Evolutionary conservation across 1,140 invertebrate genomes (phyloP).

Genomic region (Linepithema humile): DNA sequence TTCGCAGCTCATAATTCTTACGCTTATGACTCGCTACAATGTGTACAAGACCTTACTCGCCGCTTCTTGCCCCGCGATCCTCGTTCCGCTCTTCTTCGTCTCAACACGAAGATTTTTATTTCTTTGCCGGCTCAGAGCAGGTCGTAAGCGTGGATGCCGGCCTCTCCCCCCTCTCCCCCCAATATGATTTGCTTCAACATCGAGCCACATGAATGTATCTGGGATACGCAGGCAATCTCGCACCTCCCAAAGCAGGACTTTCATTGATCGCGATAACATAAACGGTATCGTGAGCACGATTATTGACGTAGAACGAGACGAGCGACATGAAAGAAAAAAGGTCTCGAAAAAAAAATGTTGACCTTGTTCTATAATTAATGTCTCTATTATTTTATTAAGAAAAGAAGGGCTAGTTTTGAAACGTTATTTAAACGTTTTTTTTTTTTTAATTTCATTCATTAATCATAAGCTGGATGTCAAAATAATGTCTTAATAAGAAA

Average conservation of each 20-base stretch:
- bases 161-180: no score
- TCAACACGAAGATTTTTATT: slow-evolving; percentile 3
- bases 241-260: background rate
- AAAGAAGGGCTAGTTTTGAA: no score
- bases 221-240: slow-evolving; percentile 15
- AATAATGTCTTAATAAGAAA: no score
- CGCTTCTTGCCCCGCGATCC: background rate
- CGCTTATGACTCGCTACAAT: background rate
- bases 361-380: no score
- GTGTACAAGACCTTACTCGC: background rate
- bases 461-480: no score
- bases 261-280: slow-evolving; percentile 9
- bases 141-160: slow-evolving; percentile 19
- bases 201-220: slow-evolving; percentile 28
- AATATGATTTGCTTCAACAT: background rate
- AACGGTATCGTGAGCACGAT: background rate
- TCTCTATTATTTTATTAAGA: no score
- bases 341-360: background rate
- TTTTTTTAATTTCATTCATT: no score
- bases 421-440: no score
- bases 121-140: background rate
- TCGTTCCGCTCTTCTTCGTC: background rate
- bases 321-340: background rate
- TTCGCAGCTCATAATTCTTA: background rate
- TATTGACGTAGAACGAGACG: no score